Evolutionary conservation across 2,113 vertebrate species (phyloP), one percentile per base, ranked within the genome.

Genomic region (Rhineura floridana): DNA sequence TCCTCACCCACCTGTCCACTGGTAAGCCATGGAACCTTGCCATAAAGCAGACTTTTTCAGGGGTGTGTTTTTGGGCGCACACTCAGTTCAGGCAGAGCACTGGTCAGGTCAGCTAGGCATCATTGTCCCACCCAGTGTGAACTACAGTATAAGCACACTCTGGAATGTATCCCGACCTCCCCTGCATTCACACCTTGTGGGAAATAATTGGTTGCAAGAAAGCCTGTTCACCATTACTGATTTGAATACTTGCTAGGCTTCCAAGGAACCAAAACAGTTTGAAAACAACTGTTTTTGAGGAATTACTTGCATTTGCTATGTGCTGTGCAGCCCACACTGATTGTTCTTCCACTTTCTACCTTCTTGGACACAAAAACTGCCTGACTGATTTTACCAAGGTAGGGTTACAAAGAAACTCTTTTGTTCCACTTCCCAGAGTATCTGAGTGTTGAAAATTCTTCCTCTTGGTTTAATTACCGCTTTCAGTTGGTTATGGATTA

Each of bases 401-500:
- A 63, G 30, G 30, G 15, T 76, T 50, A 50, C n/a, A 50, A 67
- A 9, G 91, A 95, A 96, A 89, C 95, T 95, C 94, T 91, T 39
- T 85, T 84, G 83, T 76, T 63, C 94, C 90, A 88, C 90, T 89
- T 93, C 88, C 90, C 59, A 36, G 48, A 93, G 91, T 88, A 81
- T 87, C 0, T 1, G 77, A 90, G 13, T 23, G 89, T 88, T 95
- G 89, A 94, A 94, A 94, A 91, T 93, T 89, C 91, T 89, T 63
- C 90, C 94, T 93, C 94, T 94, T 95, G 93, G 82, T 93, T 94
- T 96, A 96, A 96, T 96, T 96, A 95, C 87, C 93, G 93, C 95
- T 93, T 94, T 94, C 93, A 91, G 93, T 87, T 93, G 94, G 90
- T 94, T 96, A 90, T 92, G 95, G 94, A 92, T 92, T 90, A 90